Conservation (phyloP, 2,113 vertebrate genomes). For the Orthonyx spaldingii region DNA sequence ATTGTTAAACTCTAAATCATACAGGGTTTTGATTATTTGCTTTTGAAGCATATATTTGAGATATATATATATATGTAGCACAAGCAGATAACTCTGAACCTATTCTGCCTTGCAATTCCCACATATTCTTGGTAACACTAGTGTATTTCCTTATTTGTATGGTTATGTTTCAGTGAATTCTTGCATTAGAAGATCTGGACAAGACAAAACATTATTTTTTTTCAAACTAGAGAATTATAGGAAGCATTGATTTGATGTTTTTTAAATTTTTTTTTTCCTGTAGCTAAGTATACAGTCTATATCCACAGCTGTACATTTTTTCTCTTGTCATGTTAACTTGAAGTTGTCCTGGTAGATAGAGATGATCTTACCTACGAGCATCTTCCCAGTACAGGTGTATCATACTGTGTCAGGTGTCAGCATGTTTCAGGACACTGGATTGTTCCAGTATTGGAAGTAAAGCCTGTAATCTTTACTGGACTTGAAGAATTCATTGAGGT, state of each 20-base stretch:
- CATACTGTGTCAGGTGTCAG: background rate
- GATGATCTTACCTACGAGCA: background rate
- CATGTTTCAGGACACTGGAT: background rate
- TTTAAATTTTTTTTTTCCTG: background rate
- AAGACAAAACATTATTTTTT: background rate
- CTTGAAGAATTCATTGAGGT: background rate
- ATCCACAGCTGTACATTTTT: background rate
- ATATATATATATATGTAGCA: background rate
- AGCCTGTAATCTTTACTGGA: background rate
- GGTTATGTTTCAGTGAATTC: background rate
- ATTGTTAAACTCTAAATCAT: background rate
- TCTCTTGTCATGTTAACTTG: background rate
- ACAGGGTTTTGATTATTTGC: background rate
- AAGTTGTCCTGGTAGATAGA: background rate
- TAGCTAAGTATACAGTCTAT: background rate
- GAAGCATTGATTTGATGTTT: background rate
- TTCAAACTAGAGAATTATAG: background rate
- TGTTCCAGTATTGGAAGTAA: background rate
- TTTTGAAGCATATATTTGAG: background rate
- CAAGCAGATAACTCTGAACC: background rate
- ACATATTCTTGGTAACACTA: background rate
- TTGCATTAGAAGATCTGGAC: background rate
- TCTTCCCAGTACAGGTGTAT: background rate
- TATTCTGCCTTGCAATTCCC: background rate
- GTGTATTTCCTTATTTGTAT: background rate